phyloP scores from a whole-genome alignment of 2,113 vertebrate species.

The Percina caprodes region DNA sequence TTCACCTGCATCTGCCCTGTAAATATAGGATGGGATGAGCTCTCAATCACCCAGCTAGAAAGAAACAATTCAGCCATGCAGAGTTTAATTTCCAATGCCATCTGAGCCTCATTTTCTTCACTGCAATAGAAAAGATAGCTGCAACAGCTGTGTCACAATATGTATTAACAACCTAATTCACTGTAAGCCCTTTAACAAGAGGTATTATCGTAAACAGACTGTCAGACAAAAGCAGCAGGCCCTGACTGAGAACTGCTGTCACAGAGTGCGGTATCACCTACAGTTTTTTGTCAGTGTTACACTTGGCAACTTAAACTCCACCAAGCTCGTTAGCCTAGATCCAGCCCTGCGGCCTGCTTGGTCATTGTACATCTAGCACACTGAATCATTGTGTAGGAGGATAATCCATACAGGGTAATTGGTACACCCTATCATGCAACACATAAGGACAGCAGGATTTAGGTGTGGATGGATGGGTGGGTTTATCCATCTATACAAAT shows the following conservation, averaged over 20 bases:
- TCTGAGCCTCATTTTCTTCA: conserved; percentile 38
- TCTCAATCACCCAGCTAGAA: background rate
- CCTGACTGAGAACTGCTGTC: conserved; percentile 49
- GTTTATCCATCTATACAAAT: conserved; percentile 3
- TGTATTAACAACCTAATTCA: conserved; percentile 73
- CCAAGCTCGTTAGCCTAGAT: conserved; percentile 73
- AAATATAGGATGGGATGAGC: conserved; percentile 32
- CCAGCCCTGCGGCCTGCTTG: conserved; percentile 45
- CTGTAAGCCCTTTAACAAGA: conserved; percentile 68
- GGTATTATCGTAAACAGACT: conserved; percentile 56
- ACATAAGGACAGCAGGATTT: conserved; percentile 4
- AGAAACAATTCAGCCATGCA: conserved; percentile 15
- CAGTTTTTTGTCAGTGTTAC: conserved; percentile 40
- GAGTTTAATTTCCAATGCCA: conserved; percentile 55
- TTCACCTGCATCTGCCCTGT: conserved; percentile 21
- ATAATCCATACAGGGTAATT: conserved; percentile 65
- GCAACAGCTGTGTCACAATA: conserved; percentile 68
- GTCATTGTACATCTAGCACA: conserved; percentile 65
- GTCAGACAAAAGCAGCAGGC: conserved; percentile 52
- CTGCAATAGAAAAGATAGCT: conserved; percentile 31
- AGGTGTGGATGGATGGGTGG: conserved; percentile 6
- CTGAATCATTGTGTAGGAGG: conserved; percentile 65
- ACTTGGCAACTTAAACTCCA: conserved; percentile 64
- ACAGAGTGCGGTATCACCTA: conserved; percentile 55
- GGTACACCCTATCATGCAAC: conserved; percentile 37